Percentiles rank a stretch among this genome's conserved stretches.
Evolutionary conservation across 2,113 vertebrate genomes (phyloP).

Genomic region (human (Homo sapiens)): GRCh38 chr1:45783001-45783500

Average conservation of each 20-base stretch:
- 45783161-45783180: not conserved
- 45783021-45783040: constrained; percentile 1
- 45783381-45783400: not conserved
- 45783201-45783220: not conserved
- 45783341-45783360: not conserved
- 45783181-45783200: constrained; percentile 38
- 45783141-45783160: not conserved
- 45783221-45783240: not conserved
- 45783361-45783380: not conserved
- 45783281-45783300: not conserved
- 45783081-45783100: not conserved
- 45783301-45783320: constrained; percentile 5
- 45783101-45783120: not conserved
- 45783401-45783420: not conserved
- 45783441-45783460: not conserved
- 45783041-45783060: not conserved
- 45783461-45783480: not conserved
- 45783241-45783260: not conserved
- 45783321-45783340: not conserved
- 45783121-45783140: not conserved
- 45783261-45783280: not conserved
- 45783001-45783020: not conserved
- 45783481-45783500: not conserved
- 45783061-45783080: not conserved
- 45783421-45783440: not conserved